phyloP scores from a whole-genome alignment of 2,797 vertebrate genomes.

The Anas acuta region DNA sequence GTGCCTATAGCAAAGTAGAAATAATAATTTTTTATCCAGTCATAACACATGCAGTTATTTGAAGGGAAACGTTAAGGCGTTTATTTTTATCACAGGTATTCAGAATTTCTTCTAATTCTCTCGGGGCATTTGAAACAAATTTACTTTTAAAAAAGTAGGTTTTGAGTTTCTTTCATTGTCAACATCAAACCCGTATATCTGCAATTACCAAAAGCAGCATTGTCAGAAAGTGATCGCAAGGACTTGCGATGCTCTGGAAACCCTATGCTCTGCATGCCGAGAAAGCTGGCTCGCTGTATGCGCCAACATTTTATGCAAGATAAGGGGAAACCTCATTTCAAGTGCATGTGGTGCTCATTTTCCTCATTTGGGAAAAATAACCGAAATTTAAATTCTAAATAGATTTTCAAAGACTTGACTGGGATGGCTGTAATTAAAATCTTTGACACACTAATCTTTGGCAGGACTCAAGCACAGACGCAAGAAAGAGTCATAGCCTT shows the following conservation, averaged over 20 bases:
- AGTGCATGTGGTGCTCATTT: background rate
- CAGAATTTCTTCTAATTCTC: background rate
- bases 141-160: background rate
- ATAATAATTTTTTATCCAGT: background rate
- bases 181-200: background rate
- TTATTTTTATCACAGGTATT: constrained; percentile 18
- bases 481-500: background rate
- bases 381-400: background rate
- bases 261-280: background rate
- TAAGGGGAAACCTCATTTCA: background rate
- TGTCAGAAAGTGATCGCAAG: background rate
- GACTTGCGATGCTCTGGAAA: background rate
- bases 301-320: background rate
- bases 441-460: background rate
- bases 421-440: background rate
- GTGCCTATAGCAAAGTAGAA: background rate
- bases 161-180: background rate
- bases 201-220: background rate
- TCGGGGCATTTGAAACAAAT: background rate
- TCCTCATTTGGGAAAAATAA: background rate
- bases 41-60: background rate
- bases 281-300: background rate
- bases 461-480: background rate
- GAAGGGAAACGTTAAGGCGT: constrained; percentile 1
- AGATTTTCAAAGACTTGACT: background rate